Base-by-base conservation (phyloP, 2,113 vertebrate species). In the Colistium nudipinnis region DNA sequence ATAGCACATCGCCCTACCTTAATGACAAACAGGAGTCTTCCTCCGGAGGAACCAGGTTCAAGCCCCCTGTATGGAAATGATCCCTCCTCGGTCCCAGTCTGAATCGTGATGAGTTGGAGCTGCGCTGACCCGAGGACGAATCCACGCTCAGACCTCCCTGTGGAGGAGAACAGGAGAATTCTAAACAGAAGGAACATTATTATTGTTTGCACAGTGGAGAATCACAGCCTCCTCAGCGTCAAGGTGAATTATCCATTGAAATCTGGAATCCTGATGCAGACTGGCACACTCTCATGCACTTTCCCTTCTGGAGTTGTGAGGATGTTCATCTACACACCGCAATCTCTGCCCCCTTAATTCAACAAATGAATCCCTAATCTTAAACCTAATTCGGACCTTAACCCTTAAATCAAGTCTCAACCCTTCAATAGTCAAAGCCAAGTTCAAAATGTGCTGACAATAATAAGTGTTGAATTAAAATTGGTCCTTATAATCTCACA, bases 201-300 rank as follows among this genome's bases (percentile, higher is more conserved):
- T 19, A 70, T 63, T 60, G 35, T 56, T 22, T 16, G 7, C 20
- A 4, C 33, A 33, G 59, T 20, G 11, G 7, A 20, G 45, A 63
- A 61, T 56, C 54, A 24, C 27, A 10, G 11, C 31, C 76, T 57
- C 52, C 25, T 4, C 24, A 45, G 35, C 38, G 20, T 65, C 62
- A 82, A 67, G 59, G 62, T 77, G 70, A 79, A 62, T 75, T 36
- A 77, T 61, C 33, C 9, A 44, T 69, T 79, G 67, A 63, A 73
- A 67, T 52, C 35, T 28, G 35, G 54, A 72, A 66, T 76, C 56
- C 60, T 41, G 36, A 64, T 65, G 66, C 52, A 64, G 59, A 68
- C 20, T 36, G 64, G 61, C 20, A 7, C 55, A 31, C 64, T 70
- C 64, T 39, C 52, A 28, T 7, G 7, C 22, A 25, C 30, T n/a